Evolutionary conservation across 2,888 invertebrate species (phyloP).

Genomic region (Blomia tropicalis): DNA sequence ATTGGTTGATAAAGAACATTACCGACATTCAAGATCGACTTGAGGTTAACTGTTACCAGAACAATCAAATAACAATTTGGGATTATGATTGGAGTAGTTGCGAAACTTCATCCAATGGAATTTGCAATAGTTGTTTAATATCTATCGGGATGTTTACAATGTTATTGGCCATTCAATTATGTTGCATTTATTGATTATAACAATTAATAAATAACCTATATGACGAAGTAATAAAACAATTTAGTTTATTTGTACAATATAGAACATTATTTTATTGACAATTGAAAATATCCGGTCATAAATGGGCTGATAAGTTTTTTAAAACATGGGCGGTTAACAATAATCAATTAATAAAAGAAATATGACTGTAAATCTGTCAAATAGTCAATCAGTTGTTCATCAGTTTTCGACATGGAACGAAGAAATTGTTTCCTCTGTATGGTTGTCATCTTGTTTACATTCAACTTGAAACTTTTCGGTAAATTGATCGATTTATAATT

Average conservation of each 20-base stretch:
- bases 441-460: too few relatives aligned
- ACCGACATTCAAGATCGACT: not conserved
- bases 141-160: too few relatives aligned
- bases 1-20: not conserved
- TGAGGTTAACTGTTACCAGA: not conserved
- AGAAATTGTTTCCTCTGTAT: too few relatives aligned
- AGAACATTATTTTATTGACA: not conserved
- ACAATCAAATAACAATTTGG: not conserved
- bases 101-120: not conserved
- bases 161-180: slow-evolving; percentile 4
- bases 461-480: slow-evolving; percentile 1
- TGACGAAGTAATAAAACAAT: too few relatives aligned
- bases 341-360: too few relatives aligned
- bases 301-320: too few relatives aligned
- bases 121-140: too few relatives aligned
- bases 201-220: too few relatives aligned
- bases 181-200: too few relatives aligned
- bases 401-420: not conserved
- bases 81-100: slow-evolving; percentile 5
- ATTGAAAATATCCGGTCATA: not conserved
- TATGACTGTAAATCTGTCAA: too few relatives aligned
- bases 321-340: too few relatives aligned
- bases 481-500: not conserved
- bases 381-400: not conserved
- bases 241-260: not conserved